Conservation (phyloP, 2,113 vertebrate species). For the Psilopogon haemacephalus region DNA sequence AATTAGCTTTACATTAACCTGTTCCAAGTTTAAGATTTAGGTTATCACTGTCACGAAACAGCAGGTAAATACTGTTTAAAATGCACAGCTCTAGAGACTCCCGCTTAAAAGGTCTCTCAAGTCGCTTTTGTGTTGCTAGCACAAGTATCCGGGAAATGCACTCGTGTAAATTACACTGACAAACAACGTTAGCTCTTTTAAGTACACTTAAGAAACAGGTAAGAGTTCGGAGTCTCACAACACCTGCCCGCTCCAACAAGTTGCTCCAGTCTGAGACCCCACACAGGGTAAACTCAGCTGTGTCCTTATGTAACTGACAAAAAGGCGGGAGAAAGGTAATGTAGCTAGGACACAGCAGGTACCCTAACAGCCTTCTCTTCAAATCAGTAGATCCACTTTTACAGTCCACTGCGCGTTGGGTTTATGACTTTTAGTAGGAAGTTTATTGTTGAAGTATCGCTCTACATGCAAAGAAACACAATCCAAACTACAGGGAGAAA, state of each 20-base stretch:
- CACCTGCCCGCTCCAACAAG: no score
- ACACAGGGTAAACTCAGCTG: not conserved
- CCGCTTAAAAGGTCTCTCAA: not conserved
- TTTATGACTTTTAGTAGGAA: not conserved
- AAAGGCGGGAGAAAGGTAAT: fast-evolving
- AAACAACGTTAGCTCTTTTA: not conserved
- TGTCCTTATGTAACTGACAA: fast-evolving
- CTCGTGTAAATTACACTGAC: fast-evolving
- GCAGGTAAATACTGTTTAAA: not conserved
- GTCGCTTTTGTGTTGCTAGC: not conserved
- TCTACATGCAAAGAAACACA: not conserved
- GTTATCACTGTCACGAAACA: not conserved
- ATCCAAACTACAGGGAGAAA: not conserved
- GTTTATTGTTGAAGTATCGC: not conserved
- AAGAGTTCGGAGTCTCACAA: not conserved
- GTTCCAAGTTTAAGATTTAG: not conserved
- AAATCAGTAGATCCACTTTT: not conserved
- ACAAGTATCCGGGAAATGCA: not conserved
- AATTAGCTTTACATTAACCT: not conserved
- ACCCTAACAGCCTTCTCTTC: not conserved
- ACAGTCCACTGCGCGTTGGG: not conserved
- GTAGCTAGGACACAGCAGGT: not conserved
- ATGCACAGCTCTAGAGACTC: no score
- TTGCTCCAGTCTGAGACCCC: not conserved
- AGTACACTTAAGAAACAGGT: fast-evolving